These are phyloP conservation scores for Hemiscyllium ocellatum DNA, from an alignment of 2,113 vertebrate species.

Conservation along the genomic window DNA sequence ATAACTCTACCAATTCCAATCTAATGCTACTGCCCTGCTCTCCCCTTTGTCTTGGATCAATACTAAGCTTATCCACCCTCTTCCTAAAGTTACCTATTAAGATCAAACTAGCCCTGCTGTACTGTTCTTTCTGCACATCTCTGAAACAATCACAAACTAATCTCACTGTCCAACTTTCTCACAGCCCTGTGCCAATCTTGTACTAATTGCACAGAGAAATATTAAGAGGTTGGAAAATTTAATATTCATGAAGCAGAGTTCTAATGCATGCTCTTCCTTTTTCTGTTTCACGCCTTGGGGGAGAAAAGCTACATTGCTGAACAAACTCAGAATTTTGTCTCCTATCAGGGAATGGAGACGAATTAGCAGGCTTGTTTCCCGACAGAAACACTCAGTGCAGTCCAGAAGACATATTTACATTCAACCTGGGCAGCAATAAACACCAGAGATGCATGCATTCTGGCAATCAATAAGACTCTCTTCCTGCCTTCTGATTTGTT, in stretches of 20 bases:
- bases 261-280: background rate
- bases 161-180: background rate
- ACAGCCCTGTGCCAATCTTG: background rate
- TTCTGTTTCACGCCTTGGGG: background rate
- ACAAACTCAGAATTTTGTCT: background rate
- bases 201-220: background rate
- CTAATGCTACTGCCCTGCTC: too few species aligned
- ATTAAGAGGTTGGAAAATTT: background rate
- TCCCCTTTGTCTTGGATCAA: too few species aligned
- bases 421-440: background rate
- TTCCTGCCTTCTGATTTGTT: background rate
- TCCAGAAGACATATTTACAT: background rate
- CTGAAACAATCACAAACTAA: background rate
- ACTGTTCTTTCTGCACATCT: too few species aligned
- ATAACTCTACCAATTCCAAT: background rate
- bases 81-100: too few species aligned
- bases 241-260: background rate
- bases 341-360: background rate
- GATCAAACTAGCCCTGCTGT: too few species aligned
- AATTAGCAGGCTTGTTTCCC: background rate
- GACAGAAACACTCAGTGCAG: background rate
- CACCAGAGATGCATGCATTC: background rate
- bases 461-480: background rate
- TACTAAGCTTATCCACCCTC: too few species aligned
- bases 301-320: background rate